Percentiles rank a stretch among this genome's conserved stretches.
These are phyloP conservation scores for Archips crataeganus DNA, from an alignment of 2,888 invertebrate species.

Conservation along the genomic window DNA sequence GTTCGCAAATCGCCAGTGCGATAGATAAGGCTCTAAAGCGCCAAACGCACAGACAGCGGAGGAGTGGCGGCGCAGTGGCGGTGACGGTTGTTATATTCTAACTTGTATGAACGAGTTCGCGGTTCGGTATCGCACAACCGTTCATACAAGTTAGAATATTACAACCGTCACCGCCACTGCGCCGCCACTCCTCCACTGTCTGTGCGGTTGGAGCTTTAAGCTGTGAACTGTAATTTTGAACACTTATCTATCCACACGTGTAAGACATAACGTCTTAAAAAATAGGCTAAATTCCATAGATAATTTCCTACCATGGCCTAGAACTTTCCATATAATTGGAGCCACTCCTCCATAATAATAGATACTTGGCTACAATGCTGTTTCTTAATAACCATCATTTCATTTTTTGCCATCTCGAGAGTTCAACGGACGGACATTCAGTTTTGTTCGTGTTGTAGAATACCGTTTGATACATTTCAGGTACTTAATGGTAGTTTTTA, in stretches of 20 bases:
- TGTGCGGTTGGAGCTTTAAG: too few relatives aligned
- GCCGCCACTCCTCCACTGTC: too few relatives aligned
- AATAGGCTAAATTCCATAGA: constrained; percentile 32
- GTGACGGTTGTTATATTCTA: too few relatives aligned
- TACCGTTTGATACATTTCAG: constrained; percentile 39
- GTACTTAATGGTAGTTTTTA: constrained; percentile 28
- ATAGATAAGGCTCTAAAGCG: too few relatives aligned
- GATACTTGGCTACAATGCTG: constrained; percentile 20
- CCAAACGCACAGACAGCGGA: too few relatives aligned
- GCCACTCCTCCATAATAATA: constrained; percentile 36
- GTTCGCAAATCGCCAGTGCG: too few relatives aligned
- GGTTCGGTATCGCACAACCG: too few relatives aligned
- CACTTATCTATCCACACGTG: not conserved
- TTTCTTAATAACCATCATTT: constrained; percentile 25
- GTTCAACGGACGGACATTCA: constrained; percentile 8
- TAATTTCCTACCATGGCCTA: constrained; percentile 21
- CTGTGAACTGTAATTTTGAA: not conserved
- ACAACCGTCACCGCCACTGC: too few relatives aligned
- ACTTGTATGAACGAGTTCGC: too few relatives aligned
- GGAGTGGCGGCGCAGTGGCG: too few relatives aligned
- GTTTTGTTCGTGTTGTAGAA: constrained; percentile 25
- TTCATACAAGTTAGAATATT: too few relatives aligned
- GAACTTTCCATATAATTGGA: constrained; percentile 42
- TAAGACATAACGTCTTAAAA: not conserved
- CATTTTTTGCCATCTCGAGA: constrained; percentile 4